phyloP scores from a whole-genome alignment of 2,888 invertebrate species.

The Leucophenga maculata region DNA sequence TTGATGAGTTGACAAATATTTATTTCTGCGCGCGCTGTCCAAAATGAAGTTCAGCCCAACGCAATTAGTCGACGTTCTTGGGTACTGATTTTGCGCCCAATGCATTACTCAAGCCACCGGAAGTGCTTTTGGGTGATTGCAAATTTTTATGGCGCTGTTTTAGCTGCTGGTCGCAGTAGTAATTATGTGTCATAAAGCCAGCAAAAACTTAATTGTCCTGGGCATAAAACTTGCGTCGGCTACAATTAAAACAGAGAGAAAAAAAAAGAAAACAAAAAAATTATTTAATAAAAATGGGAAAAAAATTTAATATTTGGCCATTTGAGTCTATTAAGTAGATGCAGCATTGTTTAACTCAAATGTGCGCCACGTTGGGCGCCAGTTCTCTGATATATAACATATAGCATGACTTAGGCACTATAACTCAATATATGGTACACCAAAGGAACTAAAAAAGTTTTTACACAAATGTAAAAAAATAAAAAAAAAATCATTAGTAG shows the following conservation, averaged over 20 bases:
- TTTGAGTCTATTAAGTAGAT: too few relatives aligned
- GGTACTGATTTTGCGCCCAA: not conserved
- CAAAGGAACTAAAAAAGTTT: too few relatives aligned
- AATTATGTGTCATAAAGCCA: not conserved
- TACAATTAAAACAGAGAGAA: constrained; percentile 14
- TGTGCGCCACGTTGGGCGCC: too few relatives aligned
- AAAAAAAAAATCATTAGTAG: too few relatives aligned
- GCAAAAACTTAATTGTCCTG: constrained; percentile 19
- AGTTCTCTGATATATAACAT: too few relatives aligned
- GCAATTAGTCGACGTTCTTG: too few relatives aligned
- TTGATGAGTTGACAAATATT: constrained; percentile 24
- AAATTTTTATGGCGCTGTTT: not conserved
- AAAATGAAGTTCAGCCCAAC: not conserved
- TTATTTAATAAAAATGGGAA: not conserved
- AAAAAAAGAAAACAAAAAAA: constrained; percentile 6
- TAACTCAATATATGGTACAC: too few relatives aligned
- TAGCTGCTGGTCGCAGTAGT: not conserved
- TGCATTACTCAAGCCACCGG: constrained; percentile 3
- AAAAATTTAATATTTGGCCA: too few relatives aligned
- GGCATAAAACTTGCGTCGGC: constrained; percentile 1
- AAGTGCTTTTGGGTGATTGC: too few relatives aligned
- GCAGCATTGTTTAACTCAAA: too few relatives aligned
- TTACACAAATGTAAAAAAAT: too few relatives aligned
- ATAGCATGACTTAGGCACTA: too few relatives aligned
- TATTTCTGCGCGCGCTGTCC: constrained; percentile 1